Conservation (phyloP, 2,113 vertebrate species). For the Sturnus vulgaris region DNA sequence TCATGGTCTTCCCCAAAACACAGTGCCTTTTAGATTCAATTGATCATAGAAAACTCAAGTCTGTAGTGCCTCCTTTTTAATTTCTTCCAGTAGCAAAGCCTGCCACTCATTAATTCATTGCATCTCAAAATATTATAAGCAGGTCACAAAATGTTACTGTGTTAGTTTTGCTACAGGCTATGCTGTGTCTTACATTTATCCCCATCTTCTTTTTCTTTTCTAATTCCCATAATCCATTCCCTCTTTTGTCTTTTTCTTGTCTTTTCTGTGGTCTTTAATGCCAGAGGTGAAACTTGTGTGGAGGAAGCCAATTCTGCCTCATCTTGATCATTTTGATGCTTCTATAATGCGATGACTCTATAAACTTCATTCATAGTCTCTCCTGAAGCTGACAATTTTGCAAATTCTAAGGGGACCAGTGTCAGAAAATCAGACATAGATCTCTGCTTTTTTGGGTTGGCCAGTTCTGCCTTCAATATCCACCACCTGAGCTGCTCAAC, state of each 20-base stretch:
- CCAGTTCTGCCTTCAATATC: background rate
- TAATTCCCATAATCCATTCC: background rate
- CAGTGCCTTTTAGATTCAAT: constrained; percentile 3
- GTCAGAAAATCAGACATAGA: background rate
- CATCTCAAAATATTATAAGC: background rate
- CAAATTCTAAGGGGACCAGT: background rate
- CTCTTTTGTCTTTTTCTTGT: background rate
- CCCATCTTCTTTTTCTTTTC: background rate
- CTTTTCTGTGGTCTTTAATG: background rate
- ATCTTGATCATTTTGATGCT: background rate
- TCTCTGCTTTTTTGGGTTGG: rapidly evolving
- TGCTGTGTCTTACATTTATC: background rate
- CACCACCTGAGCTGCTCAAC: background rate
- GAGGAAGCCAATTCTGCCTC: background rate
- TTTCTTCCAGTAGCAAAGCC: background rate
- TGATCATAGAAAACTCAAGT: constrained; percentile 1
- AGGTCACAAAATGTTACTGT: background rate
- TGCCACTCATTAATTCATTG: background rate
- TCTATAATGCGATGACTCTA: background rate
- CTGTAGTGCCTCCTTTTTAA: background rate
- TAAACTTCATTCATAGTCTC: background rate
- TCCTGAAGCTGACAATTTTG: background rate
- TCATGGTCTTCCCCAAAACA: background rate
- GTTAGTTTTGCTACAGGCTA: background rate
- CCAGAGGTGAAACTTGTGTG: background rate